Evolutionary conservation across 2,888 invertebrate genomes (phyloP).

Genomic region (Ectropis crepuscularia): DNA sequence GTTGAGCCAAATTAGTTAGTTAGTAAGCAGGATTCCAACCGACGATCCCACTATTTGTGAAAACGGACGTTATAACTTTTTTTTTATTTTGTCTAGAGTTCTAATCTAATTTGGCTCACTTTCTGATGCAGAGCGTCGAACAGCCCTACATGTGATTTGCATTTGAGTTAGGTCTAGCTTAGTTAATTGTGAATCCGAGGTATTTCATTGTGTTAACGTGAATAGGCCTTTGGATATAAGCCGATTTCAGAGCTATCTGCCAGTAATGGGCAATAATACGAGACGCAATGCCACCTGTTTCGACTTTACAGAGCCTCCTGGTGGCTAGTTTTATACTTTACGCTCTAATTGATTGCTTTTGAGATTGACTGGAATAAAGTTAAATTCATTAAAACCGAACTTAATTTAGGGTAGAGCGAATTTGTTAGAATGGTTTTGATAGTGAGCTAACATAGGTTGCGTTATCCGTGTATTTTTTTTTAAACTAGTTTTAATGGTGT

Average conservation of each 20-base stretch:
- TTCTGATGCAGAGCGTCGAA: neutral
- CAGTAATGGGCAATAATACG: constrained; percentile 75
- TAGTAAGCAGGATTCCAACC: no score
- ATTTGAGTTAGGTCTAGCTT: constrained; percentile 73
- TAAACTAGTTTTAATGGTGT: no score
- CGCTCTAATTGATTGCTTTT: constrained; percentile 46
- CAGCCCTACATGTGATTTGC: constrained; percentile 62
- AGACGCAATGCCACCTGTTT: constrained; percentile 58
- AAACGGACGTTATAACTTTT: no score
- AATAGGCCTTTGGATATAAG: constrained; percentile 58
- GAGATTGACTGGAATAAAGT: constrained; percentile 2
- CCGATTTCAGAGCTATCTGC: constrained; percentile 65
- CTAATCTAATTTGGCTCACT: no score
- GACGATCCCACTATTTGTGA: no score
- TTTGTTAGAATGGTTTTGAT: no score
- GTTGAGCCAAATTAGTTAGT: no score
- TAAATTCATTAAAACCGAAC: neutral
- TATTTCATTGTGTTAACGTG: constrained; percentile 76
- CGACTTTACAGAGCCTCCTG: constrained; percentile 29
- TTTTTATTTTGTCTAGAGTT: no score
- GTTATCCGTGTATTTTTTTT: no score
- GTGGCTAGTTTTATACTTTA: constrained; percentile 36
- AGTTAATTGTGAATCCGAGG: constrained; percentile 78
- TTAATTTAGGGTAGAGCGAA: neutral
- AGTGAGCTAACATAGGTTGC: no score